A percentile compares a stretch with the other conserved stretches of the same genome.
Conservation (phyloP, 2,888 invertebrate species). For the Luffia ferchaultella region DNA sequence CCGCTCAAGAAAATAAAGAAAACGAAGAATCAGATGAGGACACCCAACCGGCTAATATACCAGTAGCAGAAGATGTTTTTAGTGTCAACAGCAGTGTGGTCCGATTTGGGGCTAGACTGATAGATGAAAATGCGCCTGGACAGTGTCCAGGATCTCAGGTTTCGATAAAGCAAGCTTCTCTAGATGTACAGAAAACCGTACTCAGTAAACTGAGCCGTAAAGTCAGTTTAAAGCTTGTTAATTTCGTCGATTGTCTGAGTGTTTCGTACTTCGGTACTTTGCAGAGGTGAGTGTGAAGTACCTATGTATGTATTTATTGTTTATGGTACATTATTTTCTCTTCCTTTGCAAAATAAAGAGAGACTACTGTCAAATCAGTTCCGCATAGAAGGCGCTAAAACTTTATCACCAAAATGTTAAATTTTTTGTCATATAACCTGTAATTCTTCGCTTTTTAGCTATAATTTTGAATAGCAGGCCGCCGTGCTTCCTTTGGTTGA, state of each 20-base stretch:
- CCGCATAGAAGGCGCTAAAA: no score
- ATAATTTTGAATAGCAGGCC: no score
- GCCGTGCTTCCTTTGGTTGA: no score
- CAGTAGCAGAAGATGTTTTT: conserved; percentile 19
- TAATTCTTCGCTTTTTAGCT: no score
- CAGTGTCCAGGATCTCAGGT: conserved; percentile 19
- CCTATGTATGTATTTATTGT: neutral
- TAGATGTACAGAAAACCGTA: conserved; percentile 81
- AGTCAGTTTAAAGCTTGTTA: conserved; percentile 79
- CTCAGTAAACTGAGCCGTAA: conserved; percentile 77
- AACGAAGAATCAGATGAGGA: neutral
- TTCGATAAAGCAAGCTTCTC: conserved; percentile 67
- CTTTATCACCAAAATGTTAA: no score
- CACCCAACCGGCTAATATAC: neutral
- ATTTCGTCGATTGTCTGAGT: conserved; percentile 82
- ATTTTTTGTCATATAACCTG: no score
- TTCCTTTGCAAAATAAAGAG: neutral
- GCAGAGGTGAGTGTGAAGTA: conserved; percentile 75
- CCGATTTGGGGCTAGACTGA: conserved; percentile 1
- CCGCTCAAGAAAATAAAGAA: neutral
- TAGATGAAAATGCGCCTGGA: neutral
- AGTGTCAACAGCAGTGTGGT: conserved; percentile 13
- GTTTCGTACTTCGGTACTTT: conserved; percentile 86
- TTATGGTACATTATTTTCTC: neutral
- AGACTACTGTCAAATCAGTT: neutral